phyloP scores from a whole-genome alignment of 2,797 vertebrate genomes.

The Centroberyx gerrardi region DNA sequence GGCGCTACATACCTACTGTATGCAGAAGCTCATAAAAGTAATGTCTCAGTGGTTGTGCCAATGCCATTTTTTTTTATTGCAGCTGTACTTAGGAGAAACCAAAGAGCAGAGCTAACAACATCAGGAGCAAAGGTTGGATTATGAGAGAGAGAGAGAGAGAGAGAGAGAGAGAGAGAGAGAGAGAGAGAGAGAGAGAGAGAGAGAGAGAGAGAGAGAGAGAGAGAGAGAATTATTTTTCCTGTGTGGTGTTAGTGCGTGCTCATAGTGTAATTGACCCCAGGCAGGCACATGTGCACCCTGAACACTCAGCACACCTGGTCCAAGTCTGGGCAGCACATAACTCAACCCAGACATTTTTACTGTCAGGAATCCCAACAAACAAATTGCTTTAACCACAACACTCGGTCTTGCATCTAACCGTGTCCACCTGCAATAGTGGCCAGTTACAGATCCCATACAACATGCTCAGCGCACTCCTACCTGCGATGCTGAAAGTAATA shows the following conservation, averaged over 20 bases:
- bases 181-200: neutral
- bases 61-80: constrained; percentile 27
- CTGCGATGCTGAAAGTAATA: constrained; percentile 18
- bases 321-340: constrained; percentile 57
- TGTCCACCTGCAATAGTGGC: constrained; percentile 42
- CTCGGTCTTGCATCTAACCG: constrained; percentile 39
- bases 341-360: constrained; percentile 77
- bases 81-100: constrained; percentile 23
- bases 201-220: constrained; percentile 22
- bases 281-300: constrained; percentile 34
- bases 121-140: constrained; percentile 37
- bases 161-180: neutral
- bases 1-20: constrained; percentile 58
- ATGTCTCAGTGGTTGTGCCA: constrained; percentile 12
- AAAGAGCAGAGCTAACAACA: constrained; percentile 8
- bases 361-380: constrained; percentile 73
- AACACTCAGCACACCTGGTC: constrained; percentile 65
- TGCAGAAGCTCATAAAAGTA: constrained; percentile 2
- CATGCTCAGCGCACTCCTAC: neutral
- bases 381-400: constrained; percentile 49
- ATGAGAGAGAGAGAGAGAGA: constrained; percentile 9
- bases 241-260: constrained; percentile 8
- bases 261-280: constrained; percentile 43
- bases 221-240: neutral
- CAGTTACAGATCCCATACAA: constrained; percentile 12